phyloP scores from a whole-genome alignment of 2,797 vertebrate genomes.

The Discoglossus pictus region DNA sequence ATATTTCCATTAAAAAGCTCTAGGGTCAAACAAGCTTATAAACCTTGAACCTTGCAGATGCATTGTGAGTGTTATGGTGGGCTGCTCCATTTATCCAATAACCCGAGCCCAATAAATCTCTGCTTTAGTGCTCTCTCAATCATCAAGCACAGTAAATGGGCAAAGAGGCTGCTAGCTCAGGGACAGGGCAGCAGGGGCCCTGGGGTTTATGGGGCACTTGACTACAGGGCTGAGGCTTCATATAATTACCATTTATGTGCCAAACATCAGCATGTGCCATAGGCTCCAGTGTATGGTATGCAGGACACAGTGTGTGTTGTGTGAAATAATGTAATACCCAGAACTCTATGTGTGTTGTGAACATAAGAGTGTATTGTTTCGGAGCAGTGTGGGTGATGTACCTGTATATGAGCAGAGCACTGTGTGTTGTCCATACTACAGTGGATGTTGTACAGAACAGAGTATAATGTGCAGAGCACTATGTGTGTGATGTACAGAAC shows the following conservation, averaged over 20 bases:
- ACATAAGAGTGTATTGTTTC: too few species aligned
- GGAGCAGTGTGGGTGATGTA: too few species aligned
- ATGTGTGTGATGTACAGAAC: too few species aligned
- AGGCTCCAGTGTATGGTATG: too few species aligned
- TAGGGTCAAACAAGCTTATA: conserved; percentile 46
- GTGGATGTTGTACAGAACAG: too few species aligned
- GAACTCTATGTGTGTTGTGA: too few species aligned
- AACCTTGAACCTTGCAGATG: conserved; percentile 63
- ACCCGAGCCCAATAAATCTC: conserved; percentile 64
- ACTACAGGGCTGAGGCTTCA: conserved; percentile 42
- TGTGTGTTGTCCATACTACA: too few species aligned
- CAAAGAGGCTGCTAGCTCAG: conserved; percentile 36
- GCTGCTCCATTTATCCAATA: conserved; percentile 25
- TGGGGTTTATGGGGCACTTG: conserved; percentile 43
- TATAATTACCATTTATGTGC: conserved; percentile 48
- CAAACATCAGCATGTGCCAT: not conserved
- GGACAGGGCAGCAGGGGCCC: conserved; percentile 47
- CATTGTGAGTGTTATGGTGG: not conserved
- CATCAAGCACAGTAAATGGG: conserved; percentile 52
- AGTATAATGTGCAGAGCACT: too few species aligned
- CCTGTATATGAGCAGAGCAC: too few species aligned
- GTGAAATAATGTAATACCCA: too few species aligned
- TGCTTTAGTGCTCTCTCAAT: conserved; percentile 43
- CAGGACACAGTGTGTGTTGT: too few species aligned
- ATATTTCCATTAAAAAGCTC: conserved; percentile 52